Conservation (phyloP, 2,113 vertebrate genomes). For the Anarhynchus alexandrinus region DNA sequence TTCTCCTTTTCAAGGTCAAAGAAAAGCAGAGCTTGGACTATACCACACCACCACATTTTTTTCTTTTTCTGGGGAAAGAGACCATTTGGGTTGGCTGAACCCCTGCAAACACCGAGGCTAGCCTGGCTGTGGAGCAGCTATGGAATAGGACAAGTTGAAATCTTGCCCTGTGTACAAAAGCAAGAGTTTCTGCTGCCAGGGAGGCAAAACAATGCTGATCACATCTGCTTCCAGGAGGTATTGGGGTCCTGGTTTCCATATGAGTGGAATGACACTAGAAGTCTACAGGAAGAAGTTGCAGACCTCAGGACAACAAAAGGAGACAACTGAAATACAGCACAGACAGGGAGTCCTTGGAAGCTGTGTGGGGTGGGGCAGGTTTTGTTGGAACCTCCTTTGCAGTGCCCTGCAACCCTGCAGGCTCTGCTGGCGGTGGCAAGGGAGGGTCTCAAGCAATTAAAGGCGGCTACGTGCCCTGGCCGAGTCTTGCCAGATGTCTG, state of each 20-base stretch:
- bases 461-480: fast-evolving
- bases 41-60: not conserved
- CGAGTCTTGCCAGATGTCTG: not conserved
- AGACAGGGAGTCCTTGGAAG: not conserved
- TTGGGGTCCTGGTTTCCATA: not conserved
- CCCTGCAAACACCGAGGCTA: not conserved
- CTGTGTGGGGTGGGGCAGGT: not conserved
- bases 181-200: not conserved
- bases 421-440: not conserved
- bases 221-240: not conserved
- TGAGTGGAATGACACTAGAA: not conserved
- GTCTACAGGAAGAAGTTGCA: not conserved
- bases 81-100: not conserved
- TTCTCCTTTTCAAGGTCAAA: not conserved
- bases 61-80: not conserved
- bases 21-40: not conserved
- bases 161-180: fast-evolving
- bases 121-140: not conserved
- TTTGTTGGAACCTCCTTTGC: not conserved
- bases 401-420: not conserved
- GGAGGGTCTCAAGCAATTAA: not conserved
- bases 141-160: not conserved
- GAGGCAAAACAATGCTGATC: not conserved
- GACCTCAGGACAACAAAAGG: not conserved
- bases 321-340: not conserved